Evolutionary conservation across 2,797 vertebrate species (phyloP), one percentile per base, ranked within the genome.

Genomic region (Sebastes oblongus): DNA sequence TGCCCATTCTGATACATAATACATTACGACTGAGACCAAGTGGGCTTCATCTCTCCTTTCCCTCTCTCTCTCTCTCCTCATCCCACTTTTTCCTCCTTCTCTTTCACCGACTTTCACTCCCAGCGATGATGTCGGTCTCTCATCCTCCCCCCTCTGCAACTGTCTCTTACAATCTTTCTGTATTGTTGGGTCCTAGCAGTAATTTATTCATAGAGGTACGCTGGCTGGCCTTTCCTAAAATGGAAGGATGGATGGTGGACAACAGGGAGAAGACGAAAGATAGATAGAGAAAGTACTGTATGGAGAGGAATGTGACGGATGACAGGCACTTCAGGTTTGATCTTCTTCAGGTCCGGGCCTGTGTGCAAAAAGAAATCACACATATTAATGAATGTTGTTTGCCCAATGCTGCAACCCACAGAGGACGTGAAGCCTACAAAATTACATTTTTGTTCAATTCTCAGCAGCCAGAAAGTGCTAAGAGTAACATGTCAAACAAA

Each of bases 1-100:
- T 77, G 82, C 86, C 81, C 73, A 66, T 87, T 88, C 73, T 90
- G 82, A 93, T 95, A 89, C 88, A 94, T 95, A 91, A 95, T 94
- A 81, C 85, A 94, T 94, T 83, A 92, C 83, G 89, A 52, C 84
- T 88, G 90, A 95, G 90, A 90, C 90, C 84, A 81, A 84, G 82
- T 70, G 77, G 69, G 39, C 78, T 62, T 68, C 61, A 56, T 73
- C 54, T 64, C 27, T 71, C 58, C 65, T 73, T 55, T 55, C 42
- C n/a, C 8, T 25, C 46, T 59, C 60, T 39, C 56, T 58, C 25
- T 39, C 4, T 29, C 20, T 20, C 10, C 58, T 72, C 71, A 52
- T 71, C 29, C 30, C 42, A 30, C 75, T 77, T 72, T 85, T 69
- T 76, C 60, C 66, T 58, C 56, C 22, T 6, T 74, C 58, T 66